Evolutionary conservation across 2,113 vertebrate species (phyloP), one percentile per base, ranked within the genome.

Genomic region (Stigmatopora argus): DNA sequence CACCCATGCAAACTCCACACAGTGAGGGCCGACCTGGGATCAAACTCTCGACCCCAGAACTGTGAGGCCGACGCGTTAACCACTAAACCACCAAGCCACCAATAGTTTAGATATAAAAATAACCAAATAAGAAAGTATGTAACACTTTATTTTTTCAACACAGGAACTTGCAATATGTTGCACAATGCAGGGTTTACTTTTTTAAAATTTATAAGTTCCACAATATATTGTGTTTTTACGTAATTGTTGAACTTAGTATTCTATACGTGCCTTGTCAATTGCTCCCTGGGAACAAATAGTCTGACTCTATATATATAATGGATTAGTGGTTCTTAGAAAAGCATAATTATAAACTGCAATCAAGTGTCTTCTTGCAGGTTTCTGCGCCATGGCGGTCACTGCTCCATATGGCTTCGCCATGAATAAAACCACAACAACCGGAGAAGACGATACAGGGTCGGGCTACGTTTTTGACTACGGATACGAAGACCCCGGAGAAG

Each of bases 401-500:
- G 0, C 11, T 17, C 49, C 21, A 13, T 8, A 49, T 64, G 26
- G 6, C 31, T 18, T 13, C 49, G 1, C 35, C n/a, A 41, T 5
- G 35, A 64, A 8, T 44, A 17, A 14, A 55, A 64, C 53, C 5
- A 1, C 13, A 23, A 3, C 3, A 7, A 3, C 15, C 4, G 46
- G 4, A 44, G 49, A 55, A 15, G 38, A 56, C 38, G 6, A 19
- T 19, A 21, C 26, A 31, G 26, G 3, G 26, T 31, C 26, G 26
- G 26, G 3, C n/a, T n/a, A n/a, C 26, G 18, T 23, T 61, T 61
- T 8, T 7, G 59, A 38, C 7, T 51, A 49, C 35, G 17, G 3
- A 2, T 35, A 47, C 12, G 31, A 5, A 9, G 77, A 90, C 1
- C 85, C n/a, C n/a, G n/a, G n/a, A 44, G 49, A 55, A 15, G 38